Conservation (phyloP, 2,888 invertebrate genomes). For the Chloroclysta siterata region DNA sequence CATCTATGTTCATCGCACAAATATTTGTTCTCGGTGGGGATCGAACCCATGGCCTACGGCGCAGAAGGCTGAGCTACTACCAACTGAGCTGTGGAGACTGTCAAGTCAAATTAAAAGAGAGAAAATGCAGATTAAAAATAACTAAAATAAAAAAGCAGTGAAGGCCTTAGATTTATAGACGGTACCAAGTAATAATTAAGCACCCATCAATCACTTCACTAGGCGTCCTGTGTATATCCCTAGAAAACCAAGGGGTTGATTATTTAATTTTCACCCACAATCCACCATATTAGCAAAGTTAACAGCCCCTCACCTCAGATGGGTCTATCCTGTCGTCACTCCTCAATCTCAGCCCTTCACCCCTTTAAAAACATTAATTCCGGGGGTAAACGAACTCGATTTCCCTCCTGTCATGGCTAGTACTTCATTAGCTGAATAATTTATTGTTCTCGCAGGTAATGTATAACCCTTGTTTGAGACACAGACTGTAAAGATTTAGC, state of each 20-base stretch:
- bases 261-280: neutral
- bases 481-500: conserved; percentile 4
- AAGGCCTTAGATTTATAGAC: too few relatives aligned
- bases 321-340: conserved; percentile 6
- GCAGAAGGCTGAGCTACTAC: too few relatives aligned
- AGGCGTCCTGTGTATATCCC: too few relatives aligned
- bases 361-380: conserved; percentile 58
- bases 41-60: too few relatives aligned
- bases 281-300: neutral
- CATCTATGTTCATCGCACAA: too few relatives aligned
- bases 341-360: conserved; percentile 27
- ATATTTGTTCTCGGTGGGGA: too few relatives aligned
- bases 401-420: conserved; percentile 64
- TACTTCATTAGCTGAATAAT: conserved; percentile 69
- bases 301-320: neutral
- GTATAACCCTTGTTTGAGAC: conserved; percentile 44
- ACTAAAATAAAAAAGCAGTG: too few relatives aligned
- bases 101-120: too few relatives aligned
- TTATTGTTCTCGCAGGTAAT: conserved; percentile 62
- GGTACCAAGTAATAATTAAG: too few relatives aligned
- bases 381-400: conserved; percentile 59
- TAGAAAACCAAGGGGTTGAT: neutral
- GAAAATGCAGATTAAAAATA: too few relatives aligned
- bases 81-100: too few relatives aligned
- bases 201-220: too few relatives aligned